A percentile compares a stretch with the other conserved stretches of the same genome.
phyloP scores from a whole-genome alignment of 2,888 invertebrate genomes.

The Oegoconia quadripuncta region DNA sequence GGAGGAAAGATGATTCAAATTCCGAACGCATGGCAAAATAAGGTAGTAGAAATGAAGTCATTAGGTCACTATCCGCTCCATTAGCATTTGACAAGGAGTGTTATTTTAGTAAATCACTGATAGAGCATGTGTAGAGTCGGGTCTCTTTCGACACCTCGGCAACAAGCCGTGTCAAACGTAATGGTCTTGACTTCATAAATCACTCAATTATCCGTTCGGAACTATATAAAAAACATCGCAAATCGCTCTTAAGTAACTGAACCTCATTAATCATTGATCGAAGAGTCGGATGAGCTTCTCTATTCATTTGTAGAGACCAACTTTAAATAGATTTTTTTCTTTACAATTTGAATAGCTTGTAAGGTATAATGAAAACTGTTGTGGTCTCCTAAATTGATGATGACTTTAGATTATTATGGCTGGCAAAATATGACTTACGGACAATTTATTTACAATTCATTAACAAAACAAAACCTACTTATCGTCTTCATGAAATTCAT shows the following conservation, averaged over 20 bases:
- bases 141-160: conserved; percentile 59
- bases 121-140: conserved; percentile 44
- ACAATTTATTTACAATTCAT: too few relatives aligned
- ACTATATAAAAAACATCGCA: conserved; percentile 44
- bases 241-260: conserved; percentile 39
- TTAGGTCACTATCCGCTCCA: conserved; percentile 3
- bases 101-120: conserved; percentile 34
- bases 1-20: too few relatives aligned
- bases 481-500: too few relatives aligned
- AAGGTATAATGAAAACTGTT: too few relatives aligned
- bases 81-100: conserved; percentile 21
- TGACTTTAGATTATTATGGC: too few relatives aligned
- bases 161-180: conserved; percentile 65
- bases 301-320: background rate
- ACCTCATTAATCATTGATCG: conserved; percentile 50
- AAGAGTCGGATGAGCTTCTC: conserved; percentile 17
- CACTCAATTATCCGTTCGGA: conserved; percentile 61
- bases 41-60: background rate
- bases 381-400: too few relatives aligned
- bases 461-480: too few relatives aligned
- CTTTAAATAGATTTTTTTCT: too few relatives aligned
- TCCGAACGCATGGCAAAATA: too few relatives aligned
- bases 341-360: too few relatives aligned
- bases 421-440: too few relatives aligned
- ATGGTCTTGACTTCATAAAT: conserved; percentile 66